Evolutionary conservation across 92 coral and sea anemone genomes (phyloP).

Genomic region (Desmophyllum pertusum): DNA sequence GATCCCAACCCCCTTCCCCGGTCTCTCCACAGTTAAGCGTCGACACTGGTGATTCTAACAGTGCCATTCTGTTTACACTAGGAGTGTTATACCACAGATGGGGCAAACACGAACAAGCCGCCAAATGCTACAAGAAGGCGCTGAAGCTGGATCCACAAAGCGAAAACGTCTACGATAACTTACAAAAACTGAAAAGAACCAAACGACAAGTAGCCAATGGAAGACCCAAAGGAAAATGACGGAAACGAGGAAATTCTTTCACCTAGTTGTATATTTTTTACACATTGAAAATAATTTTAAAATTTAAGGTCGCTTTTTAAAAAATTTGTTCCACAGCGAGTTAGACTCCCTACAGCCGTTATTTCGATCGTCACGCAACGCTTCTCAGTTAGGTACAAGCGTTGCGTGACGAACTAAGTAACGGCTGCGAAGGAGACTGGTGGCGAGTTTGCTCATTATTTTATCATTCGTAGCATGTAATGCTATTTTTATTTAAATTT

Average conservation of each 20-base stretch:
- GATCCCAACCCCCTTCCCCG: too few species aligned
- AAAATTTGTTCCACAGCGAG: neutral
- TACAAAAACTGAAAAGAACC: constrained; percentile 74
- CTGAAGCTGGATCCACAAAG: constrained; percentile 74
- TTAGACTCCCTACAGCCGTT: neutral
- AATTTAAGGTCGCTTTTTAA: neutral
- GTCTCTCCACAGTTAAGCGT: too few species aligned
- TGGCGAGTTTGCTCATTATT: neutral
- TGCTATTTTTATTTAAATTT: constrained; percentile 24
- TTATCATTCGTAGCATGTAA: neutral
- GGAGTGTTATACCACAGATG: constrained; percentile 96
- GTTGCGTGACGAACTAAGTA: neutral
- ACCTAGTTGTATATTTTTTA: constrained; percentile 9
- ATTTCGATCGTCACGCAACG: neutral
- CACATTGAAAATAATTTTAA: neutral
- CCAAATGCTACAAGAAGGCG: constrained; percentile 63
- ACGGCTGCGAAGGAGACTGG: neutral
- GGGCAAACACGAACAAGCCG: constrained; percentile 85
- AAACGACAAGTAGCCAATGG: constrained; percentile 32
- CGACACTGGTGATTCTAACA: too few species aligned
- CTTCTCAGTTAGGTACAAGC: neutral
- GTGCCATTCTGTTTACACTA: neutral
- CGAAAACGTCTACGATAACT: constrained; percentile 72
- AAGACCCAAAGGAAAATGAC: constrained; percentile 8
- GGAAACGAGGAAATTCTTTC: neutral